These are phyloP conservation scores for Cepaea hortensis DNA, from an alignment of 2,888 invertebrate species.

Conservation along the genomic window DNA sequence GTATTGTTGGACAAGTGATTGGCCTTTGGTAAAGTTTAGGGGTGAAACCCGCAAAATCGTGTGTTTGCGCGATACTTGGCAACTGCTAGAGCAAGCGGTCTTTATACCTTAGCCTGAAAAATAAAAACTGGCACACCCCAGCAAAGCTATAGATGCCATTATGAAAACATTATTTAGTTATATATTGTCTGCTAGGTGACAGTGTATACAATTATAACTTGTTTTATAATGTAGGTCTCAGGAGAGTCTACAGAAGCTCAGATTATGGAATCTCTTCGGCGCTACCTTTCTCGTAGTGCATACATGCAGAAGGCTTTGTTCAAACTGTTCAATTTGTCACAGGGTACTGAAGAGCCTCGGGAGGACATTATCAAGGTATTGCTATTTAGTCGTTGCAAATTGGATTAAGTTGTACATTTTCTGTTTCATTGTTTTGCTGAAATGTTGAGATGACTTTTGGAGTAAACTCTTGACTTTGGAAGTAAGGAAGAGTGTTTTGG, in stretches of 20 bases:
- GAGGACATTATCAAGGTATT: conserved; percentile 82
- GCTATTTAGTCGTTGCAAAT: neutral
- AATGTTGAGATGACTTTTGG: neutral
- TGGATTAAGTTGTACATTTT: too few relatives aligned
- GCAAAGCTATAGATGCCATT: too few relatives aligned
- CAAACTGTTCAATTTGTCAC: conserved; percentile 79
- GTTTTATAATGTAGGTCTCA: conserved; percentile 74
- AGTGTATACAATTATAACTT: neutral
- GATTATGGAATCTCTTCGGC: conserved; percentile 80
- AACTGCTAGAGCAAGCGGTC: too few relatives aligned
- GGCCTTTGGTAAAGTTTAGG: too few relatives aligned
- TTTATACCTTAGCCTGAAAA: too few relatives aligned
- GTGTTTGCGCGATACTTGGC: too few relatives aligned
- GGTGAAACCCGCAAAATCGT: too few relatives aligned
- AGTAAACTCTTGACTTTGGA: neutral
- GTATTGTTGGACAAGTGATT: too few relatives aligned
- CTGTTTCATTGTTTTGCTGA: neutral
- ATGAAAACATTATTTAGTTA: too few relatives aligned
- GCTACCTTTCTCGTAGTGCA: conserved; percentile 80
- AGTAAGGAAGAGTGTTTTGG: too few relatives aligned
- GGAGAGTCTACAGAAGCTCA: conserved; percentile 81
- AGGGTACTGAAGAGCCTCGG: conserved; percentile 78
- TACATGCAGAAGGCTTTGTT: conserved; percentile 84
- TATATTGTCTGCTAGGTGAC: too few relatives aligned
- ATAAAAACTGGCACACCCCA: too few relatives aligned